Base-by-base conservation (phyloP, 2,888 invertebrate species). In the Polymixis lichenea region DNA sequence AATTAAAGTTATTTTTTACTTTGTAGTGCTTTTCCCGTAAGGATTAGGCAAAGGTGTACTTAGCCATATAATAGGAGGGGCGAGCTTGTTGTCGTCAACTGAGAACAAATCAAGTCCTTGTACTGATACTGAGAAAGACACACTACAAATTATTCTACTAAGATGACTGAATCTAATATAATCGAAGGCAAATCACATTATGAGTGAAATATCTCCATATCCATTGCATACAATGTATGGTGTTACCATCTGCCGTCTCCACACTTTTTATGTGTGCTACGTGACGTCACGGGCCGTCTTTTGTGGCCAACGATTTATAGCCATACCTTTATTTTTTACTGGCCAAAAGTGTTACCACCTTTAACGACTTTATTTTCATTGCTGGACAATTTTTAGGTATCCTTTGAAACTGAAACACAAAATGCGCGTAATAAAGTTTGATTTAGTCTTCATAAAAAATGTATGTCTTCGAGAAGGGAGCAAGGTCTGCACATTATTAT, bases 271-370 rank as follows among this genome's bases (percentile, higher is more conserved):
- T 81, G 53, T n/a, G 60, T n/a, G 56, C 51, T 56, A 77, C 85
- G 85, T 85, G 77, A 83, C 73, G 85, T 61, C 70, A 68, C 15
- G 28, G 19, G 17, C 55, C 32, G 38, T 67, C 68, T 84, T 85
- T 73, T 72, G 77, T 85, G 53, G 55, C 49, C 58, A 38, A 22
- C 71, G 53, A 81, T 83, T 83, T 83, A 83, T 75, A 55, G 55
- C 15, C 73, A 53, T 77, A 76, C 77, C 56, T 83, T 65, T 76
- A 72, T 67, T 53, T 85, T 85, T 81, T 85, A 85, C 64, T 68
- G 56, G 72, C 32, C 51, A 22, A 56, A 67, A 75, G 66, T 46
- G 56, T 67, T 51, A 70, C 75, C 56, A 38, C 56, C 22, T 75
- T 56, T 38, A 46, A 64, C 72, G 61, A 70, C 67, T 75, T 72